Conservation (phyloP, 2,797 vertebrate species). For the Botia kubotai region DNA sequence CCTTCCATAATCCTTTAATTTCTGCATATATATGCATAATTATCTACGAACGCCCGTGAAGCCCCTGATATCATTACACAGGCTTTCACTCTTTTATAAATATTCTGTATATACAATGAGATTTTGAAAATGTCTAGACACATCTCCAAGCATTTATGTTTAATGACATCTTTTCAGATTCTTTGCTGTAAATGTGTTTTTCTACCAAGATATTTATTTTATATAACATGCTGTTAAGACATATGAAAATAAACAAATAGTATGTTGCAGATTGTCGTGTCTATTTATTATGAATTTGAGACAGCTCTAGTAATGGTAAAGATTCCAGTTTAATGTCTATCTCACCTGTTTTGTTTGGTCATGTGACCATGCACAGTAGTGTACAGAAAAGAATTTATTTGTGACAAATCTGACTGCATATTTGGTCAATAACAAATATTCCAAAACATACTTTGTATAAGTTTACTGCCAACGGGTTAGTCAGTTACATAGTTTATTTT, state of each 20-base stretch:
- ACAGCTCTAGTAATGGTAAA: neutral
- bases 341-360: neutral
- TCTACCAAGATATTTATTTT: constrained; percentile 45
- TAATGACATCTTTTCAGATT: constrained; percentile 19
- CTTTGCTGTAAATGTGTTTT: constrained; percentile 23
- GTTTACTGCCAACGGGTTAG: neutral
- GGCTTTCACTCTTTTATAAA: neutral
- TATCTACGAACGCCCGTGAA: neutral
- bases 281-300: neutral
- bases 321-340: neutral
- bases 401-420: too few relatives aligned
- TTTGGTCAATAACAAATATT: neutral
- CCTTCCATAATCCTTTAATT: neutral
- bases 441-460: neutral
- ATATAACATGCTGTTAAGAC: constrained; percentile 19
- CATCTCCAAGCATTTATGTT: neutral
- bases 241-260: constrained; percentile 41
- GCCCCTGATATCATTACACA: neutral
- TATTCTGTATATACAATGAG: neutral
- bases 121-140: constrained; percentile 9
- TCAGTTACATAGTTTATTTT: neutral
- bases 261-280: neutral
- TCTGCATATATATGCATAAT: neutral
- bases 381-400: neutral
- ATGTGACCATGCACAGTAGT: neutral